Evolutionary conservation across 2,888 invertebrate species (phyloP), one percentile per base, ranked within the genome.

Genomic region (Harmothoe impar): DNA sequence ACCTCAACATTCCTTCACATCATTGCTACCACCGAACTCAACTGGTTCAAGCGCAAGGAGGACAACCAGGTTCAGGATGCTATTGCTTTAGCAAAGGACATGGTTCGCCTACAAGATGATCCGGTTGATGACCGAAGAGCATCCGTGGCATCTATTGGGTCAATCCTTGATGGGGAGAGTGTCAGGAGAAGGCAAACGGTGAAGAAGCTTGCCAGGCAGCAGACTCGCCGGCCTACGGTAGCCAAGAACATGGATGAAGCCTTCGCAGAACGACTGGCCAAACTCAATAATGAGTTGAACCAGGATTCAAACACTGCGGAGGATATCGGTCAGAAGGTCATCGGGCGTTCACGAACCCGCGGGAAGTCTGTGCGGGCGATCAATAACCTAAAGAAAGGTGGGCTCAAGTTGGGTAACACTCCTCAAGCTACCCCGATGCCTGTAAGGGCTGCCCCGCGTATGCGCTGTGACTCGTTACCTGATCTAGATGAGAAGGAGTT

Each of bases 11-110:
- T 95, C 86, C 93, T 94, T 23, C 95, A 95, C 90, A 92, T 95
- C 23, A 93, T 95, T 31, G 94, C 95, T 0, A 94, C 94, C 0
- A 95, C 95, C 5, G 98, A 98, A 95, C 96, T 99, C 25, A 23
- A 29, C 84, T 89, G 85, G 84, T 33, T 33, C 89, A n/a, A 43
- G n/a, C 25, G n/a, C 12, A 78, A 77, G 33, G n/a, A 52, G 12
- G 68, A 72, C 25, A 43, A 81, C 78, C 31, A 31, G 29, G 23
- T 72, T 10, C 43, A 51, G 29, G 68, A 78, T 43, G 52, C 78
- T 20, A 52, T 90, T 25, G 23, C 15, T 33, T 62, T 84, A n/a
- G 68, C 77, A n/a, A 85, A 35, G 23, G 91, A 90, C 33, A 84
- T 89, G n/a, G 89, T 85, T 62, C 52, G 62, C 23, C 72, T 62